A percentile compares a stretch with the other conserved stretches of the same genome.
Evolutionary conservation across 2,113 vertebrate species (phyloP).

Genomic region (Brachionichthys hirsutus): DNA sequence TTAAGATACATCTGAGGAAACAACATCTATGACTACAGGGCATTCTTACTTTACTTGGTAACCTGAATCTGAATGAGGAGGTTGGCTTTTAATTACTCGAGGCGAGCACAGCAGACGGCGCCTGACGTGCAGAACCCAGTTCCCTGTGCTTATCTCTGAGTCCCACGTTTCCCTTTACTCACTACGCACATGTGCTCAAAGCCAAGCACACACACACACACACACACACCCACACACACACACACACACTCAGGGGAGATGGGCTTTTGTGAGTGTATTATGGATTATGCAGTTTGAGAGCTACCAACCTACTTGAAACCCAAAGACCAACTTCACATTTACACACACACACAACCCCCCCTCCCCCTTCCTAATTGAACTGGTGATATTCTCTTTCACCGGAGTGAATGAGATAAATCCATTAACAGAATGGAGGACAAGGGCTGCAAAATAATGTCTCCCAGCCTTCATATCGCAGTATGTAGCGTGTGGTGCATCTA

Average conservation of each 20-base stretch:
- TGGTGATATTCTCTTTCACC: conserved; percentile 54
- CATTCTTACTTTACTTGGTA: not conserved
- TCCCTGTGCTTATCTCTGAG: conserved; percentile 59
- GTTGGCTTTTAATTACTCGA: conserved; percentile 16
- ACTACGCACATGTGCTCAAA: conserved; percentile 22
- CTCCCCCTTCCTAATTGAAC: conserved; percentile 52
- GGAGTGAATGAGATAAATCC: conserved; percentile 52
- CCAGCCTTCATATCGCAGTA: conserved; percentile 30
- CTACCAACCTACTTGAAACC: too few species aligned
- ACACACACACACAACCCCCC: conserved; percentile 4
- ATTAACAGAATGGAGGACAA: conserved; percentile 58
- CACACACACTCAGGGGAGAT: not conserved
- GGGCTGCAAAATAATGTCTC: conserved; percentile 41
- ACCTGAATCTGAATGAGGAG: conserved; percentile 3
- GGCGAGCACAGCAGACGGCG: conserved; percentile 18
- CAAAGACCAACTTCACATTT: too few species aligned
- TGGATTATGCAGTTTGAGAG: too few species aligned
- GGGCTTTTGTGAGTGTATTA: too few species aligned
- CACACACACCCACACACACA: conserved; percentile 4
- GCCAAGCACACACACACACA: conserved; percentile 24
- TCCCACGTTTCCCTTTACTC: conserved; percentile 59
- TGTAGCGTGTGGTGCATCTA: conserved; percentile 27
- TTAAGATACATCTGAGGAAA: not conserved
- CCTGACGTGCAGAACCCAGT: conserved; percentile 21
- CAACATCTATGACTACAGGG: not conserved